phyloP scores from a whole-genome alignment of 1,140 invertebrate genomes.

The Antheraea pernyi region DNA sequence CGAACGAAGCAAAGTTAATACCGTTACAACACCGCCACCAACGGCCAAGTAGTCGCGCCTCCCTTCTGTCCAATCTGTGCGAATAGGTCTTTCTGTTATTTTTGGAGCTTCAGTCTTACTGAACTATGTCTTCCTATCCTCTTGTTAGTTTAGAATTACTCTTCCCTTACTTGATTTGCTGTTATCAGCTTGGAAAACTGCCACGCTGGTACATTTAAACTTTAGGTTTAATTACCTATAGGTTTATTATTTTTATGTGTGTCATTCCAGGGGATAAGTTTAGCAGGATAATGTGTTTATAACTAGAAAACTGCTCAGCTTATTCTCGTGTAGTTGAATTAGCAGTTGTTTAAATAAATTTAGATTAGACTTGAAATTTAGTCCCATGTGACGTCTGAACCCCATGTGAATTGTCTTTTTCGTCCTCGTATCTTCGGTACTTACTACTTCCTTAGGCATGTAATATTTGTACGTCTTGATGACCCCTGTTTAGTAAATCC shows the following conservation, averaged over 20 bases:
- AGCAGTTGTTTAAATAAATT: slow-evolving; percentile 38
- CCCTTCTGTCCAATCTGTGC: slow-evolving; percentile 75
- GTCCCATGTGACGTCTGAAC: slow-evolving; percentile 40
- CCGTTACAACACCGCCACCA: slow-evolving; percentile 69
- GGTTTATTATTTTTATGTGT: slow-evolving; percentile 25
- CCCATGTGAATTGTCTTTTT: slow-evolving; percentile 40
- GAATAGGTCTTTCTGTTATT: slow-evolving; percentile 76
- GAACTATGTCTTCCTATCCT: slow-evolving; percentile 52
- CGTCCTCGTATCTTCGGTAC: slow-evolving; percentile 34
- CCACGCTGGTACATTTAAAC: slow-evolving; percentile 18
- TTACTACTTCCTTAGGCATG: slow-evolving; percentile 45
- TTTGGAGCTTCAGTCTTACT: slow-evolving; percentile 58
- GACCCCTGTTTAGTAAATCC: slow-evolving; percentile 30
- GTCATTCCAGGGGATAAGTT: slow-evolving; percentile 32
- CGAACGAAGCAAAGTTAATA: slow-evolving; percentile 78
- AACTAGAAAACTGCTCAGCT: slow-evolving; percentile 26
- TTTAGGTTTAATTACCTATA: slow-evolving; percentile 32
- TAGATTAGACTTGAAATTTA: slow-evolving; percentile 38
- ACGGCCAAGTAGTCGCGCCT: slow-evolving; percentile 76
- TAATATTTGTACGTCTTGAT: slow-evolving; percentile 34
- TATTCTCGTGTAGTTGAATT: slow-evolving; percentile 50
- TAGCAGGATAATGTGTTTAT: slow-evolving; percentile 9
- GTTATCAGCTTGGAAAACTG: slow-evolving; percentile 33
- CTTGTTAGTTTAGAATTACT: slow-evolving; percentile 59
- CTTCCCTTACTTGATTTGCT: slow-evolving; percentile 34